Evolutionary conservation across 2,113 vertebrate species (phyloP).

Genomic region (Romanogobio albipinnatus): DNA sequence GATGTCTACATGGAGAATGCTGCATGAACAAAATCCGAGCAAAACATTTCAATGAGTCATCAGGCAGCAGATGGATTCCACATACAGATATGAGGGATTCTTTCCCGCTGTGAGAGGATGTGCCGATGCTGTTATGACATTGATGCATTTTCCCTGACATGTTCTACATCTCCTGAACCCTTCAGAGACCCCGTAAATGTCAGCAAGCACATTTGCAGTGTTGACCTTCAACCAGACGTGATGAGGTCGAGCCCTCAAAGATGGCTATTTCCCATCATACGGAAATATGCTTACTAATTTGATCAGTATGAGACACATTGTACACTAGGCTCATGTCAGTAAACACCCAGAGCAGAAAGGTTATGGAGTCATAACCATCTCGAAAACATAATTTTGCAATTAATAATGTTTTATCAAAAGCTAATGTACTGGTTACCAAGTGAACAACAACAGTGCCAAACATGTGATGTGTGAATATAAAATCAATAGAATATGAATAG

Average conservation of each 20-base stretch:
- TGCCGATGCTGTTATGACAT: not conserved
- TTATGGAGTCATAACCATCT: not conserved
- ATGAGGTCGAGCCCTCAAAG: not conserved
- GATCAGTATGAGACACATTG: not conserved
- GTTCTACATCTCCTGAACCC: not conserved
- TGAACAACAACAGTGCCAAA: not conserved
- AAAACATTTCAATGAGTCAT: not conserved
- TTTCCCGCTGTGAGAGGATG: slow-evolving; percentile 11
- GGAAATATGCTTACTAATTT: not conserved
- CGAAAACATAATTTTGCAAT: not conserved
- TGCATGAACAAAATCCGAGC: not conserved
- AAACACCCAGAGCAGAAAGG: not conserved
- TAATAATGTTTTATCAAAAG: not conserved
- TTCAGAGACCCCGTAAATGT: not conserved
- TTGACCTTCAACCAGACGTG: slow-evolving; percentile 3
- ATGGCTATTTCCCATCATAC: not conserved
- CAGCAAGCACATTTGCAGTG: slow-evolving; percentile 18
- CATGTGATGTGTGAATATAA: too few species aligned
- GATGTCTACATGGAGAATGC: not conserved
- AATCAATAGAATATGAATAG: too few species aligned
- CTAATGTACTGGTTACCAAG: not conserved
- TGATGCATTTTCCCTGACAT: not conserved
- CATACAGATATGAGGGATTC: not conserved
- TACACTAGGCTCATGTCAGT: not conserved
- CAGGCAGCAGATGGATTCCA: not conserved